Conservation (phyloP, 2,113 vertebrate genomes). For the Natator depressus region DNA sequence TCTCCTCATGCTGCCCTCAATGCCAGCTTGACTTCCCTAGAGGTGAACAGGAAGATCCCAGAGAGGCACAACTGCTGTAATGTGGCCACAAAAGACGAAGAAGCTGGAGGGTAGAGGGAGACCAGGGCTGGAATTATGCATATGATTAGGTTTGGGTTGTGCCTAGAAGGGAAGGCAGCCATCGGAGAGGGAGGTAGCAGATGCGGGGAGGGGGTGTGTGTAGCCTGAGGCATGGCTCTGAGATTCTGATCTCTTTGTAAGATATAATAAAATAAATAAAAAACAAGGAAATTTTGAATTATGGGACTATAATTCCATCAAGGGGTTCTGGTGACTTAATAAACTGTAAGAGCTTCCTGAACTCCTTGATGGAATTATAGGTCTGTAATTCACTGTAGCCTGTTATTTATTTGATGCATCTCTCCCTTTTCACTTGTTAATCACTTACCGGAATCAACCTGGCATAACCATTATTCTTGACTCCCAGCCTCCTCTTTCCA, state of each 20-base stretch:
- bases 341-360: neutral
- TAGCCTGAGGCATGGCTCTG: neutral
- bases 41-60: conserved; percentile 50
- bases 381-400: neutral
- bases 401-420: neutral
- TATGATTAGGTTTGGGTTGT: neutral
- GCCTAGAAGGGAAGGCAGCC: neutral
- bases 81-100: neutral
- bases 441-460: neutral
- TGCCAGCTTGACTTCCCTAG: neutral
- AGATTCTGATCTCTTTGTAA: neutral
- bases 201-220: neutral
- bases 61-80: neutral
- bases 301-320: neutral
- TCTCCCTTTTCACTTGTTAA: neutral
- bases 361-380: neutral
- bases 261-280: neutral
- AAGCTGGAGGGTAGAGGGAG: neutral
- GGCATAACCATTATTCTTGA: neutral
- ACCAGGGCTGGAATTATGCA: neutral
- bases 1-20: neutral
- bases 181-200: neutral
- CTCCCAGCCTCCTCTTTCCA: neutral
- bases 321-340: neutral
- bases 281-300: neutral